Percentiles rank a stretch among this genome's conserved stretches.
phyloP scores from a whole-genome alignment of 2,113 vertebrate genomes.

The Eclectus roratus region DNA sequence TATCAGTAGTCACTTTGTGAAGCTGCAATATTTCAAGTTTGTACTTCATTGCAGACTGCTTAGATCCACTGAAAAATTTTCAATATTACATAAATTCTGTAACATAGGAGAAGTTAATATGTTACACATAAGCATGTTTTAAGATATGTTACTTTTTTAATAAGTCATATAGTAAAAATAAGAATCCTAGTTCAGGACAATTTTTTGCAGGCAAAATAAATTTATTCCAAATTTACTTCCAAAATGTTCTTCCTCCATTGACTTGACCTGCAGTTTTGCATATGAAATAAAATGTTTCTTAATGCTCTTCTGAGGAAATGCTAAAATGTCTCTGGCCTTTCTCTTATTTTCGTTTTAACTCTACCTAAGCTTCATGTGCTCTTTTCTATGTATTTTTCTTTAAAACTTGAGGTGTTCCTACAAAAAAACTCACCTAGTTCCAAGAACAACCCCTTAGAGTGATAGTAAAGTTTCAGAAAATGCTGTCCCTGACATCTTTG shows the following conservation, averaged over 20 bases:
- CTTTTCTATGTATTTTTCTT: not conserved
- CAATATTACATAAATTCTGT: not conserved
- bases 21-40: not conserved
- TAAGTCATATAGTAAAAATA: not conserved
- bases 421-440: not conserved
- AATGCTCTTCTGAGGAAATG: not conserved
- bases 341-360: not conserved
- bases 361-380: not conserved
- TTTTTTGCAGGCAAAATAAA: not conserved
- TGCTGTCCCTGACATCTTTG: not conserved
- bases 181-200: not conserved
- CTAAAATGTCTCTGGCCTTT: not conserved
- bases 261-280: not conserved
- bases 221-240: not conserved
- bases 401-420: not conserved
- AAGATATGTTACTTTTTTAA: not conserved
- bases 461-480: not conserved
- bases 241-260: not conserved
- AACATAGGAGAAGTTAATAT: not conserved
- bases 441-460: not conserved
- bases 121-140: not conserved
- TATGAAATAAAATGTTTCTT: not conserved
- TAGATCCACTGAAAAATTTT: not conserved
- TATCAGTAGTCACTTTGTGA: not conserved
- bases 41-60: not conserved